phyloP scores from a whole-genome alignment of 2,888 invertebrate species.

The Tachina lurida region DNA sequence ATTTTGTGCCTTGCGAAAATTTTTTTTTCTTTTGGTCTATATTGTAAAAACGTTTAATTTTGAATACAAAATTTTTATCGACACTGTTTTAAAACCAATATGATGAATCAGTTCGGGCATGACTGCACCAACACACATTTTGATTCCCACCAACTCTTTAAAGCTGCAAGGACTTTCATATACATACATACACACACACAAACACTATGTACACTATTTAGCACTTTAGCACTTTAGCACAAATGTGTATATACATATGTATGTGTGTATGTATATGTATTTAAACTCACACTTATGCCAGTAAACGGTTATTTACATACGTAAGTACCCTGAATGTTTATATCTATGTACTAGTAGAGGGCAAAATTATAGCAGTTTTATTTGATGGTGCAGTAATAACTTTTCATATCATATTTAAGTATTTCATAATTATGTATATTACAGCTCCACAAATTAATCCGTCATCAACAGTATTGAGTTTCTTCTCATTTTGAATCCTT shows the following conservation, averaged over 20 bases:
- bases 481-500: no score
- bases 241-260: neutral
- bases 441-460: no score
- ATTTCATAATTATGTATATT: no score
- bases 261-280: no score
- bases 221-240: no score
- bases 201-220: neutral
- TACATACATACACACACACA: neutral
- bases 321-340: no score
- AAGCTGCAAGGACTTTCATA: slow-evolving; percentile 6
- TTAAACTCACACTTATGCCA: neutral
- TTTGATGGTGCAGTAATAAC: neutral
- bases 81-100: neutral
- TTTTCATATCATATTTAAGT: no score
- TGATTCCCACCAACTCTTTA: neutral
- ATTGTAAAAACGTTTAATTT: neutral
- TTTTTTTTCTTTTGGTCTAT: no score
- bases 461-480: no score
- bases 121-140: slow-evolving; percentile 41
- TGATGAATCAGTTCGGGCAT: slow-evolving; percentile 40
- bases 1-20: neutral
- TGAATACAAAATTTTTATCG: neutral
- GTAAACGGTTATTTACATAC: neutral
- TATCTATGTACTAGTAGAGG: neutral
- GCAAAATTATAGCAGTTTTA: neutral